Percentiles rank a stretch among this genome's conserved stretches.
Evolutionary conservation across 1,140 invertebrate genomes (phyloP).

Genomic region (Lepidurus apus): DNA sequence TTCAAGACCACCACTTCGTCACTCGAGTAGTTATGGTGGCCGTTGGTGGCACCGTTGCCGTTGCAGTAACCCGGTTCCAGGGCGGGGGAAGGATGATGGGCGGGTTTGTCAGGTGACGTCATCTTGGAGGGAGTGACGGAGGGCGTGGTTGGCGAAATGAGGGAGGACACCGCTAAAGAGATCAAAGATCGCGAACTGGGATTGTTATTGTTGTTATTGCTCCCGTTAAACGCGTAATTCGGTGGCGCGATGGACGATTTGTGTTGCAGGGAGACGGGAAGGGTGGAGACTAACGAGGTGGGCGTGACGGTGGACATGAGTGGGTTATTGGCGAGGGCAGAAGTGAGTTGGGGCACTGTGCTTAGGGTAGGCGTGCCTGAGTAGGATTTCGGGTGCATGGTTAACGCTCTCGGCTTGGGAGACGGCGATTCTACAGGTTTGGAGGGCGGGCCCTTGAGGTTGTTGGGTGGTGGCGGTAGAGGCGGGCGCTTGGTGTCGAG

Average conservation of each 20-base stretch:
- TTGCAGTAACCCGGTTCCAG: neutral
- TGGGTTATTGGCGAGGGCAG: neutral
- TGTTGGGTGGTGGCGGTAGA: neutral
- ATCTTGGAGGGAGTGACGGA: neutral
- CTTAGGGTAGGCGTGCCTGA: neutral
- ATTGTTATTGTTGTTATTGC: neutral
- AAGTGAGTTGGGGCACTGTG: neutral
- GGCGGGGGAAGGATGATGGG: neutral
- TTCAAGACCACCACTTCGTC: neutral
- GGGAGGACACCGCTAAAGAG: neutral
- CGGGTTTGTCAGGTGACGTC: neutral
- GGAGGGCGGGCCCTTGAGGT: neutral
- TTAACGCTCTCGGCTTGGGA: conserved; percentile 12
- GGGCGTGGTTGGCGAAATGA: neutral
- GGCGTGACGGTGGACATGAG: neutral
- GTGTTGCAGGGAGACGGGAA: too few species aligned
- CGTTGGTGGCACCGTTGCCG: neutral
- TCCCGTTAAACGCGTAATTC: neutral
- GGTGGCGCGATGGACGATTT: neutral
- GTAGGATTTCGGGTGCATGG: neutral
- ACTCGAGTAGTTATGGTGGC: neutral
- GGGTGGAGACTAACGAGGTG: neutral
- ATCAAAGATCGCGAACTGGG: neutral
- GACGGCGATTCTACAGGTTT: neutral
- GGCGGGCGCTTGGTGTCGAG: conserved; percentile 26